Evolutionary conservation across 2,797 vertebrate species (phyloP), one percentile per base, ranked within the genome.

Genomic region (Acanthopagrus latus): DNA sequence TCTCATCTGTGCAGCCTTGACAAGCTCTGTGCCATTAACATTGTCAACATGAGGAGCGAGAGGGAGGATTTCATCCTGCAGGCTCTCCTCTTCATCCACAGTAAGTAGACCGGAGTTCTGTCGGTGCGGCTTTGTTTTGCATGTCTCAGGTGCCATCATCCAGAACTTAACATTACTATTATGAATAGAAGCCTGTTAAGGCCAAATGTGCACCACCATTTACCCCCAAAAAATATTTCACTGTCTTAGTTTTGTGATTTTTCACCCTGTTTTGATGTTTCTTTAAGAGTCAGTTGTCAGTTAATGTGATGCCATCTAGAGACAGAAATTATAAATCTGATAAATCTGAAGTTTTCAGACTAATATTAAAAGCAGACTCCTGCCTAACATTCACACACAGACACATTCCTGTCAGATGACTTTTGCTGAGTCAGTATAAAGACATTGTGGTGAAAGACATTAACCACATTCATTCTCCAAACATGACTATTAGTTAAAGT

Each of bases 61-160:
- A 82, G 59, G 14, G 29, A 81, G 59, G 76, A 76, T 59, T 7
- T 80, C 11, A 13, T 85, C 67, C 52, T 90, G 7, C 92, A 81
- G 64, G 71, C 73, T 51, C 71, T 94, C 7, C 84, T 95, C 52
- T 68, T 89, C 21, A 77, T 92, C 81, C 87, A 91, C 84, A 85
- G 95, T 95, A 77, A 95, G 94, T 94, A 66, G 44, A 3, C 65
- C 63, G 27, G 14, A 55, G 21, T 75, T 47, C 63, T 67, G 5
- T 27, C 17, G 3, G 5, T 66, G 33, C 7, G 60, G 13, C 41
- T 43, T 50, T 74, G 29, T 75, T 70, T 54, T 29, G 4, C 5
- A 18, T 0, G 23, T 29, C 4, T 48, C 20, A 54, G 17, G 50
- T 71, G 50, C 8, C 1, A 52, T 8, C 2, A 46, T 46, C 44